phyloP scores from a whole-genome alignment of 2,797 vertebrate genomes.

The Lacerta viridis region DNA sequence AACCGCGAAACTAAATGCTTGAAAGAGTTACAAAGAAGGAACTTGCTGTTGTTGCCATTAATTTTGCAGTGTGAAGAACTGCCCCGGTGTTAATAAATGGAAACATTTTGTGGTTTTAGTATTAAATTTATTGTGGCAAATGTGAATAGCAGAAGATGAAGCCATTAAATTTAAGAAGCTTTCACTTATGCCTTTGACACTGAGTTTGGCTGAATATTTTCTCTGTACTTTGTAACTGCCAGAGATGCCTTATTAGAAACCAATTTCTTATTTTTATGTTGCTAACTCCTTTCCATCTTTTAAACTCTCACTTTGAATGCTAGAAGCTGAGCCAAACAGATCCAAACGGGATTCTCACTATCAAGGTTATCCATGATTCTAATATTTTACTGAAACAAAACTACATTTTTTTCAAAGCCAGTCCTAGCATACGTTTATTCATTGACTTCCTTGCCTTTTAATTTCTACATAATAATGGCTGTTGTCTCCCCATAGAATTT shows the following conservation, averaged over 20 bases:
- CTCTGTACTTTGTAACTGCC: not conserved
- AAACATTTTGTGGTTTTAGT: slow-evolving; percentile 26
- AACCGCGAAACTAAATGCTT: slow-evolving; percentile 16
- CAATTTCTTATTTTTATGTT: not conserved
- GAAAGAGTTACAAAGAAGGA: not conserved
- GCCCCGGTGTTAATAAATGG: slow-evolving; percentile 15
- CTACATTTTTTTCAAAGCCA: no score
- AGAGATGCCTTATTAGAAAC: not conserved
- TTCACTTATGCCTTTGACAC: slow-evolving; percentile 9
- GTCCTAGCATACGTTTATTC: no score
- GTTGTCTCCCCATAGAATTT: no score
- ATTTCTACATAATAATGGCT: no score
- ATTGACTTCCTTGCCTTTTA: no score
- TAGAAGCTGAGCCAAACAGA: not conserved
- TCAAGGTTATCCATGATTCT: not conserved
- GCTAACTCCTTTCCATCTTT: not conserved
- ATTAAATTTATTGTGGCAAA: slow-evolving; percentile 42
- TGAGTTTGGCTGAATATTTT: not conserved
- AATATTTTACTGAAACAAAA: slow-evolving; percentile 15
- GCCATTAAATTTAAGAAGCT: slow-evolving; percentile 40
- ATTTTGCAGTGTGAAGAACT: not conserved
- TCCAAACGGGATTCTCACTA: slow-evolving; percentile 1
- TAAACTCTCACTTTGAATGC: slow-evolving; percentile 13
- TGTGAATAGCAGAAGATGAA: slow-evolving; percentile 45
- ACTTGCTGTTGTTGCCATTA: not conserved